A percentile compares a stretch with the other conserved stretches of the same genome.
These are phyloP conservation scores for Ectemnius continuus DNA, from an alignment of 2,888 invertebrate genomes.

Conservation along the genomic window DNA sequence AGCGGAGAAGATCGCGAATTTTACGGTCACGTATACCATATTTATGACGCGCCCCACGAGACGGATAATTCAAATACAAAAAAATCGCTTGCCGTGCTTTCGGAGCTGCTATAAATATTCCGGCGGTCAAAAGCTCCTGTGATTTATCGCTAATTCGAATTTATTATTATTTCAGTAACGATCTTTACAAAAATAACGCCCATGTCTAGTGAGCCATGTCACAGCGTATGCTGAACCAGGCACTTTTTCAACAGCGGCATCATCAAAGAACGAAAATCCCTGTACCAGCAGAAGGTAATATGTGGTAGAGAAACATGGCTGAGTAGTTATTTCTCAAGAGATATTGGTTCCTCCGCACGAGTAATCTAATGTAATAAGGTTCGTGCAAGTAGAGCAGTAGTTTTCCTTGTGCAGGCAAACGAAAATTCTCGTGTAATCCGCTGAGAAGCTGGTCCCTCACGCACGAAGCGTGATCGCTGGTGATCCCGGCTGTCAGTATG, in stretches of 20 bases:
- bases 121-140: slow-evolving; percentile 4
- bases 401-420: slow-evolving; percentile 29
- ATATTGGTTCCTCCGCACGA: slow-evolving; percentile 14
- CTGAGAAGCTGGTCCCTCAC: slow-evolving; percentile 66
- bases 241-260: no score
- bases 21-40: slow-evolving; percentile 27
- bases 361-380: slow-evolving; percentile 46
- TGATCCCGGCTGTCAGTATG: not conserved
- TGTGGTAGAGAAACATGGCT: not conserved
- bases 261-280: not conserved
- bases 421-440: slow-evolving; percentile 65
- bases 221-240: no score
- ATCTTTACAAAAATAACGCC: not conserved
- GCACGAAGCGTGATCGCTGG: slow-evolving; percentile 62
- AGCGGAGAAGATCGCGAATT: slow-evolving; percentile 35
- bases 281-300: not conserved
- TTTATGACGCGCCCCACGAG: slow-evolving; percentile 21
- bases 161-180: not conserved
- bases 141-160: not conserved
- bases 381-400: slow-evolving; percentile 26
- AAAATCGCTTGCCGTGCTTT: slow-evolving; percentile 21
- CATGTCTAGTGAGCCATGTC: no score
- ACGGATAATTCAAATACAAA: slow-evolving; percentile 30
- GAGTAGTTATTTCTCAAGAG: slow-evolving; percentile 14
- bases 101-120: slow-evolving; percentile 32